Evolutionary conservation across 2,797 vertebrate species (phyloP).

Genomic region (Bufotes viridis): DNA sequence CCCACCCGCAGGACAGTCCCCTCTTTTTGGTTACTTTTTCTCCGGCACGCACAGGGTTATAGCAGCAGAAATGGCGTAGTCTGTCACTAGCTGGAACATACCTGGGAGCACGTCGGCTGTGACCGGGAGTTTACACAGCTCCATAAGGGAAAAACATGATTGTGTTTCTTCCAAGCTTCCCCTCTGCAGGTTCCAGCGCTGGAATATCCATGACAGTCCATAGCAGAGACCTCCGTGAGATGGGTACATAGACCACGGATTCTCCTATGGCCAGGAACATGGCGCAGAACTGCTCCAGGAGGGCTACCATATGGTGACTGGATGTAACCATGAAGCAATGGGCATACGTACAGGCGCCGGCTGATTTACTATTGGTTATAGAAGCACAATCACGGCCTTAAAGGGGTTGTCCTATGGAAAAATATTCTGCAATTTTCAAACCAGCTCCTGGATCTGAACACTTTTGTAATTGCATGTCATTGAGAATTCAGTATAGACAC

Average conservation of each 20-base stretch:
- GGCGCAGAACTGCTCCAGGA: not conserved
- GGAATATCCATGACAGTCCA: not conserved
- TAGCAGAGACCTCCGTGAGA: not conserved
- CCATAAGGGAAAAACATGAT: not conserved
- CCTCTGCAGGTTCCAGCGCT: not conserved
- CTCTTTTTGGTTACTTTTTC: not conserved
- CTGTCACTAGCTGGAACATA: not conserved
- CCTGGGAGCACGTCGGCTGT: conserved; percentile 21
- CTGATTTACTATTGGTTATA: too few species aligned
- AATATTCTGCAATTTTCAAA: too few species aligned
- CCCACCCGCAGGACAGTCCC: not conserved
- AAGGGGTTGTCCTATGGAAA: too few species aligned
- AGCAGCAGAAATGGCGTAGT: conserved; percentile 8
- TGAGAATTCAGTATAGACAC: too few species aligned
- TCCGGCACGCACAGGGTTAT: not conserved
- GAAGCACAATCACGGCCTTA: too few species aligned
- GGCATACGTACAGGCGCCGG: too few species aligned
- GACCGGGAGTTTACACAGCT: conserved; percentile 32
- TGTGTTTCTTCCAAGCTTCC: conserved; percentile 2
- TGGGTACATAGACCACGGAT: not conserved
- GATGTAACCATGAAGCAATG: too few species aligned
- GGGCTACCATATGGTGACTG: too few species aligned
- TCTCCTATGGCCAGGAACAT: not conserved
- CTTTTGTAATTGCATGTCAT: too few species aligned
- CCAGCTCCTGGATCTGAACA: too few species aligned